These are phyloP conservation scores for Polylopha cassiicola DNA, from an alignment of 2,888 invertebrate species.

Conservation along the genomic window DNA sequence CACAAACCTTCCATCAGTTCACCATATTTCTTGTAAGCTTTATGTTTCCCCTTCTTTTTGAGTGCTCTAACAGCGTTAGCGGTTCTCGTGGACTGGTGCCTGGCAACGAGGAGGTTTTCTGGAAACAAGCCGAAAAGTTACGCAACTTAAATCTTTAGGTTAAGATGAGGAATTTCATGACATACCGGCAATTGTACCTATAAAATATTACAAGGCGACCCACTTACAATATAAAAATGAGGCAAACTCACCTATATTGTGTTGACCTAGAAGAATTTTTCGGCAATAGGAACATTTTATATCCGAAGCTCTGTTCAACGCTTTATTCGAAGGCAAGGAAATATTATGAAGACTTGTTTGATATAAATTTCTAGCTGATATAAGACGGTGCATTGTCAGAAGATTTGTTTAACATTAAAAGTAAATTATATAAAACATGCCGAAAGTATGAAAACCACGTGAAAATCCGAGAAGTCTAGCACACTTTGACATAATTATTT, in stretches of 20 bases:
- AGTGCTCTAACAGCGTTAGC: slow-evolving; percentile 52
- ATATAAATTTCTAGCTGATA: slow-evolving; percentile 60
- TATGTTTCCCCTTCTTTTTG: slow-evolving; percentile 66
- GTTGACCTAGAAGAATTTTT: slow-evolving; percentile 51
- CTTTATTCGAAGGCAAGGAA: slow-evolving; percentile 42
- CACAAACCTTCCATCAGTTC: slow-evolving; percentile 82
- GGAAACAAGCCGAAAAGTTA: slow-evolving; percentile 50
- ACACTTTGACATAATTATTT: slow-evolving; percentile 17
- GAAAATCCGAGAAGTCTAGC: slow-evolving; percentile 38
- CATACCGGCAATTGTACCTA: slow-evolving; percentile 14
- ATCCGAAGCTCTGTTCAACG: slow-evolving; percentile 41
- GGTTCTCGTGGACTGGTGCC: slow-evolving; percentile 66
- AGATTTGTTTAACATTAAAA: slow-evolving; percentile 36
- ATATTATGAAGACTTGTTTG: slow-evolving; percentile 55
- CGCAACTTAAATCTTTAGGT: slow-evolving; percentile 51
- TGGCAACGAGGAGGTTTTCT: slow-evolving; percentile 49
- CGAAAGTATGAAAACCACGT: slow-evolving; percentile 55
- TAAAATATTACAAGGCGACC: slow-evolving; percentile 10
- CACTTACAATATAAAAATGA: neutral
- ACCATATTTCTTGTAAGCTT: slow-evolving; percentile 77
- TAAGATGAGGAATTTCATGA: slow-evolving; percentile 16
- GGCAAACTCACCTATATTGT: slow-evolving; percentile 48
- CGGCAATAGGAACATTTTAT: slow-evolving; percentile 69
- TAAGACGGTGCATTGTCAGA: slow-evolving; percentile 64
- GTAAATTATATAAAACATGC: slow-evolving; percentile 40